Conservation (phyloP, 35 echinoderm and acorn worm genomes). For the Antedon bifida region DNA sequence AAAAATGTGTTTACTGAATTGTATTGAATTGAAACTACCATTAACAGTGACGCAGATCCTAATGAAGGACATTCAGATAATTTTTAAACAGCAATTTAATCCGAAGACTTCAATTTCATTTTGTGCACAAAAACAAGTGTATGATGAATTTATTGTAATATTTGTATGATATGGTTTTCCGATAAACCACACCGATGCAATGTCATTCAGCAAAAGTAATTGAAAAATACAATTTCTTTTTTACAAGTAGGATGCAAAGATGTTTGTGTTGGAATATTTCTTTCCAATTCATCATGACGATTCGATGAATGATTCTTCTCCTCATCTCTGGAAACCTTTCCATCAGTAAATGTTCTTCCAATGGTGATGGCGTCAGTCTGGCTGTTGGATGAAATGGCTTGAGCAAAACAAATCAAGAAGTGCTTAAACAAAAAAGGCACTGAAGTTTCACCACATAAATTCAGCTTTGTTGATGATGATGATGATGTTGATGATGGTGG, state of each 20-base stretch:
- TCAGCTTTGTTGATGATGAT: slow-evolving; percentile 12
- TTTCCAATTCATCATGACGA: background rate
- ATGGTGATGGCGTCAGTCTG: slow-evolving; percentile 18
- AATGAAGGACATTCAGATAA: too few relatives aligned
- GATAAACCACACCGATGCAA: too few relatives aligned
- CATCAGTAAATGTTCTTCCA: slow-evolving; percentile 59
- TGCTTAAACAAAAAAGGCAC: slow-evolving; percentile 8
- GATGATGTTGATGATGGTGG: background rate
- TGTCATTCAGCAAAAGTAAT: background rate
- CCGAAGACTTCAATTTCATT: too few relatives aligned
- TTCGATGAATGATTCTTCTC: background rate
- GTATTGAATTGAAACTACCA: too few relatives aligned
- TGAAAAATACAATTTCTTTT: background rate
- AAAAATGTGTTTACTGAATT: too few relatives aligned
- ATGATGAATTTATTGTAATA: too few relatives aligned
- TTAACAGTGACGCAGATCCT: too few relatives aligned
- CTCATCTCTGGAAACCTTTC: slow-evolving; percentile 50
- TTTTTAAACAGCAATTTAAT: too few relatives aligned
- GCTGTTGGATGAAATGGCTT: too few relatives aligned
- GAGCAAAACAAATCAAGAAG: too few relatives aligned
- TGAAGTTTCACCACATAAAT: slow-evolving; percentile 46
- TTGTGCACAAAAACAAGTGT: too few relatives aligned
- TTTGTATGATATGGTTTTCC: too few relatives aligned
- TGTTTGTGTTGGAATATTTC: background rate
- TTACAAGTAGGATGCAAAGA: background rate